These are phyloP conservation scores for Zosterops japonicus DNA, from an alignment of 2,113 vertebrate genomes.

Conservation along the genomic window DNA sequence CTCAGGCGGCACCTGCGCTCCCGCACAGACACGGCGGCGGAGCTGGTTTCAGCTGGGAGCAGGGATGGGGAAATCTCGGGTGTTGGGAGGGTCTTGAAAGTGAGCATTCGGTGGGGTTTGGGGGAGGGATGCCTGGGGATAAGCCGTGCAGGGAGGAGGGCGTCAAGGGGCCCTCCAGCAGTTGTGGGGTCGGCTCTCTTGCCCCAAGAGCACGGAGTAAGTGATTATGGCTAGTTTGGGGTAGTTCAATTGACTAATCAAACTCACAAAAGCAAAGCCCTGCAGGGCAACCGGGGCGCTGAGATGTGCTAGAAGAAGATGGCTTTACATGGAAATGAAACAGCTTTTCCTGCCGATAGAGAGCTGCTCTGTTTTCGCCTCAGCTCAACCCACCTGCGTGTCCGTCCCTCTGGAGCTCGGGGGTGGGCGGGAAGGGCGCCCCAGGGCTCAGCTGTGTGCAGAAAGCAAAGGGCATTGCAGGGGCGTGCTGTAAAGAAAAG, in stretches of 20 bases:
- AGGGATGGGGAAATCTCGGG: rapidly evolving
- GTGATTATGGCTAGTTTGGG: not conserved
- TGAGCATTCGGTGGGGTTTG: not conserved
- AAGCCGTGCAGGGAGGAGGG: rapidly evolving
- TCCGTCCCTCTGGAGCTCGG: not conserved
- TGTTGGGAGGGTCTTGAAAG: not conserved
- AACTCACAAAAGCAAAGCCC: not conserved
- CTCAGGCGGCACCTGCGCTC: not conserved
- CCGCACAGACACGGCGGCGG: rapidly evolving
- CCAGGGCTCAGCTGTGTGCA: not conserved
- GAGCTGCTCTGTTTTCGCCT: not conserved
- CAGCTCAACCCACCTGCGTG: rapidly evolving
- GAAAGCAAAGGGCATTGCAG: not conserved
- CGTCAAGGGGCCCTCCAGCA: too few relatives aligned
- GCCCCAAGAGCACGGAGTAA: rapidly evolving
- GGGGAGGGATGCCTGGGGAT: not conserved
- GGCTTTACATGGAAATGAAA: not conserved
- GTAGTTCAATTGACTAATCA: not conserved
- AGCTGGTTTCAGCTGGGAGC: rapidly evolving
- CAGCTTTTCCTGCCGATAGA: not conserved
- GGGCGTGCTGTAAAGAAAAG: not conserved
- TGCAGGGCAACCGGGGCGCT: not conserved
- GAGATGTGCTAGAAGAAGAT: not conserved
- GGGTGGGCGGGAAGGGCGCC: not conserved
- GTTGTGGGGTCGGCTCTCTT: not conserved